phyloP scores from a whole-genome alignment of 2,888 invertebrate species.

The Macroteleia sp. region DNA sequence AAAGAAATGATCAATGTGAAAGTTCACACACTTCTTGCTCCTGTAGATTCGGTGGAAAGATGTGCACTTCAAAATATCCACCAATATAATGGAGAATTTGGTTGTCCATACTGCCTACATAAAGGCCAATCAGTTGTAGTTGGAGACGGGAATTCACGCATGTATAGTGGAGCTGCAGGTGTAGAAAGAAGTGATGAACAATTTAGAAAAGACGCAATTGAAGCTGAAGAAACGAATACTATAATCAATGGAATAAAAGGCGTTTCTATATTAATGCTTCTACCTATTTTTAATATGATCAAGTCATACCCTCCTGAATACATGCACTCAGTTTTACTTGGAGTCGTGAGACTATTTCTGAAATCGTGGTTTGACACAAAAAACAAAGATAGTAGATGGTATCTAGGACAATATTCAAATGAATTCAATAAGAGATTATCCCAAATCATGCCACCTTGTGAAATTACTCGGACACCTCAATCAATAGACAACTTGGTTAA shows the following conservation, averaged over 20 bases:
- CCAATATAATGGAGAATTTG: slow-evolving; percentile 49
- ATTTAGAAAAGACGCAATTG: neutral
- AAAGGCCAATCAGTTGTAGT: slow-evolving; percentile 18
- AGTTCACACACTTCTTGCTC: slow-evolving; percentile 34
- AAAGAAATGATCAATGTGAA: slow-evolving; percentile 18
- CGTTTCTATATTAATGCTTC: neutral
- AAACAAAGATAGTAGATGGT: neutral
- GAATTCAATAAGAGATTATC: slow-evolving; percentile 22
- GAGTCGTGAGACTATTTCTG: slow-evolving; percentile 45
- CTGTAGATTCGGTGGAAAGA: slow-evolving; percentile 44
- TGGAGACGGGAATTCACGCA: slow-evolving; percentile 11
- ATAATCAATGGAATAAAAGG: slow-evolving; percentile 53
- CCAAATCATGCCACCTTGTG: slow-evolving; percentile 22
- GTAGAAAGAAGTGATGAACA: neutral
- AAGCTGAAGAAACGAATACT: neutral
- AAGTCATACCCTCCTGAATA: slow-evolving; percentile 54
- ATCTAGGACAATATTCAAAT: neutral
- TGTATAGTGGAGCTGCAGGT: neutral
- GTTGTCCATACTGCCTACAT: slow-evolving; percentile 40
- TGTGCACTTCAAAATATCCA: slow-evolving; percentile 28
- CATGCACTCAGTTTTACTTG: slow-evolving; percentile 51
- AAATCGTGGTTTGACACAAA: slow-evolving; percentile 19
- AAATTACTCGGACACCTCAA: slow-evolving; percentile 39
- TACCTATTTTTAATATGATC: slow-evolving; percentile 45
- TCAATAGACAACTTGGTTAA: slow-evolving; percentile 10